Evolutionary conservation across 2,888 invertebrate species (phyloP), one percentile per base, ranked within the genome.

Genomic region (Drosophila picticornis): DNA sequence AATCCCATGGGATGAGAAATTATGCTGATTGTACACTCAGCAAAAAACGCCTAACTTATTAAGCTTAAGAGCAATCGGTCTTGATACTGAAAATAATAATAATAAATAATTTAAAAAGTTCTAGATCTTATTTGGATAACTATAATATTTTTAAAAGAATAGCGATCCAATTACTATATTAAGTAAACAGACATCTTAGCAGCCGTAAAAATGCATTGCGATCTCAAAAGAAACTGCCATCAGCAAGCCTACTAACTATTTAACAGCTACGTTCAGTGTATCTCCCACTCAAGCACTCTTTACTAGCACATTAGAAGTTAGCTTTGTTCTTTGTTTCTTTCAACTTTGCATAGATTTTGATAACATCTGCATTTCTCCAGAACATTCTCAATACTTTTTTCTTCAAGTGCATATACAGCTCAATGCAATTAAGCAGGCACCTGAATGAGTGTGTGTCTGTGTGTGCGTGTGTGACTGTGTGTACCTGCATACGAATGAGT

Each of bases 341-440:
- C 10, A 27, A 19, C 11, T 19, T 3, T 5, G 19, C 0, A 0
- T 29, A 25, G 9, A 25, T 46, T 25, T 46, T 25, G 4, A 46
- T 27, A 13, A 25, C 4, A 25, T 0, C 16, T 25, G 16, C 9
- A 16, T 25, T 16, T 46, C 9, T 25, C 2, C 16, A 16, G 25
- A 46, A 9, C 9, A 16, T 50, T 6, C 27, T 11, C 27, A 50
- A 50, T 25, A 29, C 50, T 29, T 29, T 53, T 38, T 56, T 56
- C 46, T 11, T 27, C 36, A 11, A 38, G 38, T 29, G 56, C 38
- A 56, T 56, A 43, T 62, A 36, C 32, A 55, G 40, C 53, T 48
- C 53, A 10, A 64, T 62, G 72, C 62, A 79, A 79, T 79, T 78
- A 78, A 72, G 46, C 29, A 65, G 61, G 62, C 58, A 79, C 61